Evolutionary conservation across 1,140 invertebrate species (phyloP).

Genomic region (Drosophila gunungcola): DNA sequence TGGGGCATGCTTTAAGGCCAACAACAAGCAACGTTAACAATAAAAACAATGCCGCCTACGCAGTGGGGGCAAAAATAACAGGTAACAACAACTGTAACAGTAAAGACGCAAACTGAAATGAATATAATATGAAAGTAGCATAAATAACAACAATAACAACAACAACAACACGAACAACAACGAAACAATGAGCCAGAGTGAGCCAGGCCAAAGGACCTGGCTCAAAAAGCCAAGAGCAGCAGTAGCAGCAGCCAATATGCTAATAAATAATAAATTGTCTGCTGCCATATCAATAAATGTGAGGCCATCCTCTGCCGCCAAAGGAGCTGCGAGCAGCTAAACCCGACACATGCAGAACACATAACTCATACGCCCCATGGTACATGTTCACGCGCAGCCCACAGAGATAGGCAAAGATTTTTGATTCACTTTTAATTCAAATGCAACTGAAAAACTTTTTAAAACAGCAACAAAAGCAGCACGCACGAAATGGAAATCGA

Average conservation of each 20-base stretch:
- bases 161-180: slow-evolving; percentile 55
- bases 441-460: slow-evolving; percentile 45
- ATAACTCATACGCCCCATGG: slow-evolving; percentile 56
- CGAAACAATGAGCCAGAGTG: slow-evolving; percentile 31
- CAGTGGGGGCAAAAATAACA: slow-evolving; percentile 40
- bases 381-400: slow-evolving; percentile 14
- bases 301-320: slow-evolving; percentile 21
- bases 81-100: slow-evolving; percentile 53
- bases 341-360: slow-evolving; percentile 35
- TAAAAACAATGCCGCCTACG: slow-evolving; percentile 47
- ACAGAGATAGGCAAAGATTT: slow-evolving; percentile 42
- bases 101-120: slow-evolving; percentile 72
- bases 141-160: slow-evolving; percentile 75
- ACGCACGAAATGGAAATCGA: slow-evolving; percentile 2
- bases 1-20: slow-evolving; percentile 67
- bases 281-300: slow-evolving; percentile 79
- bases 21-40: slow-evolving; percentile 54
- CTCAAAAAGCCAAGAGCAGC: slow-evolving; percentile 16
- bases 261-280: slow-evolving; percentile 82
- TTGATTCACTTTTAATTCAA: slow-evolving; percentile 50
- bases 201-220: slow-evolving; percentile 11
- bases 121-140: slow-evolving; percentile 79
- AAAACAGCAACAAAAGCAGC: slow-evolving; percentile 31
- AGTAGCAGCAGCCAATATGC: slow-evolving; percentile 61
- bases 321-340: slow-evolving; percentile 3